These are phyloP conservation scores for Taenaris catops DNA, from an alignment of 2,888 invertebrate species.

Conservation along the genomic window DNA sequence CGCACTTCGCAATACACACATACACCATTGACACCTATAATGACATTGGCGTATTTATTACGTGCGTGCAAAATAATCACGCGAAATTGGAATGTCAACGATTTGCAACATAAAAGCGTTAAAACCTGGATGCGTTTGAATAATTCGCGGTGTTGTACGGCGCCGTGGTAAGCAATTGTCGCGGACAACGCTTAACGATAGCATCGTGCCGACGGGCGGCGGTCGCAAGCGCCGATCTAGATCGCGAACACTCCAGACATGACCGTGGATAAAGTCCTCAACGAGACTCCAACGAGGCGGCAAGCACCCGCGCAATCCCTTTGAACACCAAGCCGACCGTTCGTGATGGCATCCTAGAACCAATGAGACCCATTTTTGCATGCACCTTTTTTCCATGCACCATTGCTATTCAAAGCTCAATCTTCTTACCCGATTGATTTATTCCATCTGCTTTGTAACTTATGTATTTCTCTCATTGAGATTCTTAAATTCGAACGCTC, in stretches of 20 bases:
- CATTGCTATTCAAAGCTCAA: slow-evolving; percentile 28
- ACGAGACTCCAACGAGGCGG: slow-evolving; percentile 51
- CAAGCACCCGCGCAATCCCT: slow-evolving; percentile 52
- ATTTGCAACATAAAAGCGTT: slow-evolving; percentile 35
- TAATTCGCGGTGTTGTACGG: slow-evolving; percentile 62
- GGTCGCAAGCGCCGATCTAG: slow-evolving; percentile 62
- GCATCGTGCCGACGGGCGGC: slow-evolving; percentile 56
- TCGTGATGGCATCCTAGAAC: slow-evolving; percentile 67
- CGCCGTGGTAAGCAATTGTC: slow-evolving; percentile 73
- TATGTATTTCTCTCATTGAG: slow-evolving; percentile 3
- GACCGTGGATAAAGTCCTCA: slow-evolving; percentile 72
- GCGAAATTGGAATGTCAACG: slow-evolving; percentile 35
- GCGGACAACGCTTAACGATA: slow-evolving; percentile 60
- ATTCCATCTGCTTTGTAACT: slow-evolving; percentile 20
- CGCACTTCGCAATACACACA: too few relatives aligned
- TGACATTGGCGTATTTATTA: slow-evolving; percentile 20
- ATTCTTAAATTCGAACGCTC: slow-evolving; percentile 8
- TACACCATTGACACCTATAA: too few relatives aligned
- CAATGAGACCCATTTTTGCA: slow-evolving; percentile 19
- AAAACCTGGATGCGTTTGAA: slow-evolving; percentile 45
- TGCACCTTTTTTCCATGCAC: slow-evolving; percentile 24
- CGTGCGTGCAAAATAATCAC: slow-evolving; percentile 23
- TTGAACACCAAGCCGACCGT: slow-evolving; percentile 46
- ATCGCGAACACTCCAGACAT: slow-evolving; percentile 69
- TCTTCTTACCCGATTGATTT: slow-evolving; percentile 29